Conservation (phyloP, 1,140 invertebrate species). For the Hirudo medicinalis region DNA sequence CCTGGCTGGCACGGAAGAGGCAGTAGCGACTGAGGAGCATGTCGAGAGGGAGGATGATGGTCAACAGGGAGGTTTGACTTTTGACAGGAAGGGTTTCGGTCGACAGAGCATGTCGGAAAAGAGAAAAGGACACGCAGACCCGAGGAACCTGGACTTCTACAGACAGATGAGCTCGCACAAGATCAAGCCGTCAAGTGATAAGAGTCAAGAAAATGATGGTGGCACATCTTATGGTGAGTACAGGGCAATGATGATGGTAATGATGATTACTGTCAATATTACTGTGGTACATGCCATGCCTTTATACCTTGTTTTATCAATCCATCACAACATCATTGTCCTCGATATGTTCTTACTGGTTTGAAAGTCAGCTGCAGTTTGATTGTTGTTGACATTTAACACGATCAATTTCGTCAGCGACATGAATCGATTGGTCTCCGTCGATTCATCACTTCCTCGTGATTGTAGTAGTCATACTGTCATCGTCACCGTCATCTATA, state of each 20-base stretch:
- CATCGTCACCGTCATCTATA: not conserved
- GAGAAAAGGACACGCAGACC: conserved; percentile 61
- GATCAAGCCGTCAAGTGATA: not conserved
- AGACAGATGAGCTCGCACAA: conserved; percentile 66
- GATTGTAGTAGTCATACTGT: not conserved
- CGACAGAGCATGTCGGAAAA: conserved; percentile 95
- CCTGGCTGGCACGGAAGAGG: too few species aligned
- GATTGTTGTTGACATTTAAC: not conserved
- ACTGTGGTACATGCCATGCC: too few species aligned
- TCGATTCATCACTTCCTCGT: not conserved
- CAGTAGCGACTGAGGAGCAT: not conserved
- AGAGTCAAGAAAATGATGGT: not conserved
- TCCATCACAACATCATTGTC: not conserved
- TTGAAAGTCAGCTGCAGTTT: not conserved
- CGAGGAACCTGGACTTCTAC: conserved; percentile 82
- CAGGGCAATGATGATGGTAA: not conserved
- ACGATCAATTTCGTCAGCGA: not conserved
- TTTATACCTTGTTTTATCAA: not conserved
- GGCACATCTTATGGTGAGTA: not conserved
- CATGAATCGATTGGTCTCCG: too few species aligned
- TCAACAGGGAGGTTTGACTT: conserved; percentile 30
- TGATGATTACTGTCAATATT: not conserved
- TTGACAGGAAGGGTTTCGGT: conserved; percentile 77
- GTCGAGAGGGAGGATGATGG: not conserved
- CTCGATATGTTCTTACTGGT: not conserved